Conservation (phyloP, 2,888 invertebrate genomes). For the Troides helena region DNA sequence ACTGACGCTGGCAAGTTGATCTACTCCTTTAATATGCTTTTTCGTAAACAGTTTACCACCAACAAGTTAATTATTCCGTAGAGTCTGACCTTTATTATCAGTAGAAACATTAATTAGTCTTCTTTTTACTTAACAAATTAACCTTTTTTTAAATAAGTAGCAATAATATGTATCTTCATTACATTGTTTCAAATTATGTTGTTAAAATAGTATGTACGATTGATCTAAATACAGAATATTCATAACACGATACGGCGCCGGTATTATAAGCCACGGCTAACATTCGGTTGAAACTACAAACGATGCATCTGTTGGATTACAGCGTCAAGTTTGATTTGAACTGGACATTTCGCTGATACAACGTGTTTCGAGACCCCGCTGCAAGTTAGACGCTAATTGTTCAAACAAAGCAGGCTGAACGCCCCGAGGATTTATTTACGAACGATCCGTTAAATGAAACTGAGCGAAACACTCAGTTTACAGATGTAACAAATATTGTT, state of each 20-base stretch:
- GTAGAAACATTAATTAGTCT: too few relatives aligned
- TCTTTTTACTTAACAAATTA: too few relatives aligned
- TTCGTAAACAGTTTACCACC: too few relatives aligned
- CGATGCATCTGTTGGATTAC: conserved; percentile 15
- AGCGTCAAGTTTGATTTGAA: conserved; percentile 39
- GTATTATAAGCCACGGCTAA: background rate
- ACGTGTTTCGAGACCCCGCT: conserved; percentile 38
- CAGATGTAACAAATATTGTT: conserved; percentile 22
- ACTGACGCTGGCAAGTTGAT: too few relatives aligned
- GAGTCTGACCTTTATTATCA: too few relatives aligned
- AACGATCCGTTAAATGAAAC: conserved; percentile 35
- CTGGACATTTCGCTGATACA: conserved; percentile 45
- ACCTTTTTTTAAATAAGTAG: too few relatives aligned
- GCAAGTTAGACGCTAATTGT: conserved; percentile 47
- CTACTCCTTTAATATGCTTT: too few relatives aligned
- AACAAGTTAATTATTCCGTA: too few relatives aligned
- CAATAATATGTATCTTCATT: background rate
- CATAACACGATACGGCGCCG: too few relatives aligned
- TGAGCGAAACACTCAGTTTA: conserved; percentile 32
- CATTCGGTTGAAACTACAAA: conserved; percentile 11
- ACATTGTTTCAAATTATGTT: background rate
- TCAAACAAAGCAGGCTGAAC: conserved; percentile 42
- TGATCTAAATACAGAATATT: background rate
- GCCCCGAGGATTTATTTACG: conserved; percentile 36
- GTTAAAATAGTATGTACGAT: background rate